Conservation (phyloP, 2,888 invertebrate species). For the Megalurothrips usitatus region DNA sequence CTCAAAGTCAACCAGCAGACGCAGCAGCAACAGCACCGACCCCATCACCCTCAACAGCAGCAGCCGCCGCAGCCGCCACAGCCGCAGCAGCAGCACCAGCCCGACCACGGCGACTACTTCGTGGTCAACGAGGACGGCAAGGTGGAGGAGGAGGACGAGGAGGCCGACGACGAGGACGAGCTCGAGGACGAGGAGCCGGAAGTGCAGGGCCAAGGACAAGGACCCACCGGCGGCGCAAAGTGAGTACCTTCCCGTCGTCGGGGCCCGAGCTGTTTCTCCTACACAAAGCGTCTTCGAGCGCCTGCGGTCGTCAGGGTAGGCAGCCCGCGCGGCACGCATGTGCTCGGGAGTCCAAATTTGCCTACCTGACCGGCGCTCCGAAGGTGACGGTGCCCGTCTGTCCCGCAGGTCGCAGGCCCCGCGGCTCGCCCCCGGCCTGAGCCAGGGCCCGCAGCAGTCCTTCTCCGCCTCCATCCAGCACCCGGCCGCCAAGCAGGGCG, state of each 20-base stretch:
- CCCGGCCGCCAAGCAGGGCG: conserved; percentile 14
- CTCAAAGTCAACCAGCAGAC: conserved; percentile 29
- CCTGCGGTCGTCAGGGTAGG: neutral
- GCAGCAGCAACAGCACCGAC: conserved; percentile 31
- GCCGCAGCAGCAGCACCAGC: conserved; percentile 28
- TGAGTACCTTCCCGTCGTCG: neutral
- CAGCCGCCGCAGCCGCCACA: too few relatives aligned
- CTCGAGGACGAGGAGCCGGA: neutral
- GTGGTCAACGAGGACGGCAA: conserved; percentile 41
- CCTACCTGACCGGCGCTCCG: neutral
- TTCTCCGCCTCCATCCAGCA: neutral
- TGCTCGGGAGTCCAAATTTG: neutral
- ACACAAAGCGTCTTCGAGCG: neutral
- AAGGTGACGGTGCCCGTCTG: too few relatives aligned
- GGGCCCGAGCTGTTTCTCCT: too few relatives aligned
- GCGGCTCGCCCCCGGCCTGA: neutral
- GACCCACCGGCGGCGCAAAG: neutral
- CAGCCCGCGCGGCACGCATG: neutral
- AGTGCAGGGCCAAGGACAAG: too few relatives aligned
- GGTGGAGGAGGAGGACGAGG: conserved; percentile 37
- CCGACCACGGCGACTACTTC: conserved; percentile 44
- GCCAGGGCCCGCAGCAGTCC: conserved; percentile 1
- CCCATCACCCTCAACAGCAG: conserved; percentile 27
- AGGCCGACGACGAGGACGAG: neutral
- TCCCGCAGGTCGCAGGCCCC: neutral